Evolutionary conservation across 2,888 invertebrate species (phyloP).

Genomic region (Ennomos erosarius): DNA sequence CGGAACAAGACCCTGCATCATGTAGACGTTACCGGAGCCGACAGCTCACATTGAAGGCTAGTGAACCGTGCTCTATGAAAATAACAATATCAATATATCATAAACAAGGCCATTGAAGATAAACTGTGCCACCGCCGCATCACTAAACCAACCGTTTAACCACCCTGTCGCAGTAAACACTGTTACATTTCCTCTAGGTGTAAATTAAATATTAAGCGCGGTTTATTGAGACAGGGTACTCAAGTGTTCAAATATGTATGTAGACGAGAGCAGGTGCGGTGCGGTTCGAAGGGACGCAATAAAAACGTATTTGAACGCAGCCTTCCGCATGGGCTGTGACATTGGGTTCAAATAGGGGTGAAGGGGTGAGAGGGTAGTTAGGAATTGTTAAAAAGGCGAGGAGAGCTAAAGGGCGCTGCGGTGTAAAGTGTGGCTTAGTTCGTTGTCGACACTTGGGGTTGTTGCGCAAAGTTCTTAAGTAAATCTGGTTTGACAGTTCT

Average conservation of each 20-base stretch:
- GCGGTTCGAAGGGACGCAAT: constrained; percentile 23
- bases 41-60: constrained; percentile 3
- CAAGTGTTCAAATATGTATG: constrained; percentile 22
- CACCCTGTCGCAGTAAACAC: constrained; percentile 15
- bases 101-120: constrained; percentile 11
- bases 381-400: constrained; percentile 5
- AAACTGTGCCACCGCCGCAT: background rate
- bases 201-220: constrained; percentile 16
- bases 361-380: background rate
- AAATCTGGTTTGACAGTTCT: too few relatives aligned
- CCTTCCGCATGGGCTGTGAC: constrained; percentile 17
- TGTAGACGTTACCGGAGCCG: background rate
- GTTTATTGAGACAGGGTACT: constrained; percentile 18
- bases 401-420: background rate
- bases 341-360: constrained; percentile 5
- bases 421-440: too few relatives aligned
- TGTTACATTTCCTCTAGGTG: constrained; percentile 8
- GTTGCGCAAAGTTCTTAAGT: too few relatives aligned
- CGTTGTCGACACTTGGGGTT: too few relatives aligned
- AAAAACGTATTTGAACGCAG: constrained; percentile 24
- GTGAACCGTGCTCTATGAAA: constrained; percentile 11
- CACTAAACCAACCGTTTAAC: background rate
- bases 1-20: constrained; percentile 1
- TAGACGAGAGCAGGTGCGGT: constrained; percentile 13
- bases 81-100: constrained; percentile 18